These are phyloP conservation scores for Periparus ater DNA, from an alignment of 2,797 vertebrate genomes.

Conservation along the genomic window DNA sequence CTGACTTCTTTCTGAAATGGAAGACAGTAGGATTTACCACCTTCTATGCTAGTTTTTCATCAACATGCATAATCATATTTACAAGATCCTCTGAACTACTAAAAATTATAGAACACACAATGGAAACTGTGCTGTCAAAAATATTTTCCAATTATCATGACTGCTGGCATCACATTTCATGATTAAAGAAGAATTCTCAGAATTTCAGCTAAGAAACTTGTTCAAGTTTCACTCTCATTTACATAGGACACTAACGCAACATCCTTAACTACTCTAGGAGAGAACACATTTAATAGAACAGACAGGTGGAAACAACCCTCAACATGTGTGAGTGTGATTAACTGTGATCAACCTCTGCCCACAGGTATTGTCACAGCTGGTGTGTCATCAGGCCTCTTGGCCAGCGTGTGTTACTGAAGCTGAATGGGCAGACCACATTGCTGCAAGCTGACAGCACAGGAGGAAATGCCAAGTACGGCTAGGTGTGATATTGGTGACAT, in stretches of 20 bases:
- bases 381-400: neutral
- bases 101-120: neutral
- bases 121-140: constrained; percentile 28
- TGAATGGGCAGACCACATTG: neutral
- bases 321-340: neutral
- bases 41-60: neutral
- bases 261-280: neutral
- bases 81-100: neutral
- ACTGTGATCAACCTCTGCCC: neutral
- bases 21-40: neutral
- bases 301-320: neutral
- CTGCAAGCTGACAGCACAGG: neutral
- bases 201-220: constrained; percentile 15
- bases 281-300: neutral
- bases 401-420: neutral
- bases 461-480: neutral
- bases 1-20: neutral
- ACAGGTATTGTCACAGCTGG: neutral
- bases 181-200: constrained; percentile 46
- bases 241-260: constrained; percentile 5
- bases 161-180: neutral
- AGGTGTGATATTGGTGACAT: neutral
- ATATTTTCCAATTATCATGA: constrained; percentile 1
- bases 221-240: constrained; percentile 52
- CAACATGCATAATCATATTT: neutral